Evolutionary conservation across 1,140 invertebrate genomes (phyloP).

Genomic region (Anadara kagoshimensis): DNA sequence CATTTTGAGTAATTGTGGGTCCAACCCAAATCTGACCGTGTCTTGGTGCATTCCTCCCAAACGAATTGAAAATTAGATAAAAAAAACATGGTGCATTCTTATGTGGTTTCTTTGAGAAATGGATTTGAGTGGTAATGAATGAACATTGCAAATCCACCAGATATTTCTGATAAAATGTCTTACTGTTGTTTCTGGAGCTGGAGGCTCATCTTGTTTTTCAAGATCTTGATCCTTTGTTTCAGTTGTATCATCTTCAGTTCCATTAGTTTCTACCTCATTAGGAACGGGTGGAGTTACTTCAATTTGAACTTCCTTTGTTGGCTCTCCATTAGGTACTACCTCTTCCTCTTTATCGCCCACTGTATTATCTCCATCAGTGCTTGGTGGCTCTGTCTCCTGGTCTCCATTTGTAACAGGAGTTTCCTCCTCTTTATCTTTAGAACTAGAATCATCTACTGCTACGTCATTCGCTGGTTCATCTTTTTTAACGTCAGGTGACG

Average conservation of each 20-base stretch:
- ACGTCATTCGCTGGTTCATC: not conserved
- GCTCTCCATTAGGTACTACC: not conserved
- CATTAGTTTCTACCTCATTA: not conserved
- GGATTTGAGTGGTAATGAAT: no score
- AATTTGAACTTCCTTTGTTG: not conserved
- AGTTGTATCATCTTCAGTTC: not conserved
- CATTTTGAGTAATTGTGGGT: no score
- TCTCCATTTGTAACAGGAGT: not conserved
- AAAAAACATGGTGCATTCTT: no score
- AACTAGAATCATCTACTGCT: not conserved
- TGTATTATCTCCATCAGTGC: no score
- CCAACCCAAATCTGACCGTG: no score
- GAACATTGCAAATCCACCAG: no score
- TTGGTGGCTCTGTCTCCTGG: not conserved
- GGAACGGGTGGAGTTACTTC: not conserved
- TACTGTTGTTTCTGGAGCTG: no score
- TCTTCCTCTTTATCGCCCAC: not conserved
- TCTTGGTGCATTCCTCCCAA: no score
- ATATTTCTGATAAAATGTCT: no score
- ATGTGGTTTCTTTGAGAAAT: not conserved
- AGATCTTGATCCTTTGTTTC: not conserved
- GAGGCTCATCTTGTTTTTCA: no score
- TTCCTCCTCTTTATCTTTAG: not conserved
- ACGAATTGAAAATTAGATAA: no score
- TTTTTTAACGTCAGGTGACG: no score